Percentiles rank a stretch among this genome's conserved stretches.
phyloP scores from a whole-genome alignment of 2,113 vertebrate genomes.

The Buteo buteo region DNA sequence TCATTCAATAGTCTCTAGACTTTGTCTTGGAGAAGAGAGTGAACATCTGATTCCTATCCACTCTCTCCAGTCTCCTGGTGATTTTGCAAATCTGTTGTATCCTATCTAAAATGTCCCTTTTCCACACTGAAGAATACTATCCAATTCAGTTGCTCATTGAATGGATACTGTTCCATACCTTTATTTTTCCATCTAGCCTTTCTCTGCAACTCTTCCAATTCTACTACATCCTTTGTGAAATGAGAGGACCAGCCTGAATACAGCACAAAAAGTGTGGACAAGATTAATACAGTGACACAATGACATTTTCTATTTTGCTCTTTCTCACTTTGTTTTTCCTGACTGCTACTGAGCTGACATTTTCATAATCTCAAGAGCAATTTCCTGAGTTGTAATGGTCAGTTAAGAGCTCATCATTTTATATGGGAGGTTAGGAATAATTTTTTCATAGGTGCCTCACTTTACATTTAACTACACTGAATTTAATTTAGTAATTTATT shows the following conservation, averaged over 20 bases:
- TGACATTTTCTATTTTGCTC: not conserved
- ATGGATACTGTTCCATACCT: not conserved
- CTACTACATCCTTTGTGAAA: not conserved
- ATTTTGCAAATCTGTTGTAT: not conserved
- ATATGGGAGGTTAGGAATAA: not conserved
- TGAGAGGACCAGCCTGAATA: not conserved
- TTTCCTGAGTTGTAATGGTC: constrained; percentile 6
- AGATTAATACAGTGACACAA: not conserved
- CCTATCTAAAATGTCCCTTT: not conserved
- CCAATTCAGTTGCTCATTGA: not conserved
- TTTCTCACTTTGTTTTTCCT: constrained; percentile 16
- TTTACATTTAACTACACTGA: not conserved
- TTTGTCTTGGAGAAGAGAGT: not conserved
- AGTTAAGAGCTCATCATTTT: constrained; percentile 6
- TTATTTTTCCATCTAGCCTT: not conserved
- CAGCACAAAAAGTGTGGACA: not conserved
- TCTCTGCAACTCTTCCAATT: not conserved
- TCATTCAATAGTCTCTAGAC: not conserved
- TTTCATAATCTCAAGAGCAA: constrained; percentile 10
- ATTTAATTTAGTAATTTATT: not conserved
- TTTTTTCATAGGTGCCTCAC: not conserved
- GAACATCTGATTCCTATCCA: not conserved
- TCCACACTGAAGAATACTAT: not conserved
- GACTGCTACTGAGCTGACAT: not conserved
- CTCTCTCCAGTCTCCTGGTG: not conserved